A percentile compares a stretch with the other conserved stretches of the same genome.
phyloP scores from a whole-genome alignment of 2,797 vertebrate species.

The Siniperca undulata region DNA sequence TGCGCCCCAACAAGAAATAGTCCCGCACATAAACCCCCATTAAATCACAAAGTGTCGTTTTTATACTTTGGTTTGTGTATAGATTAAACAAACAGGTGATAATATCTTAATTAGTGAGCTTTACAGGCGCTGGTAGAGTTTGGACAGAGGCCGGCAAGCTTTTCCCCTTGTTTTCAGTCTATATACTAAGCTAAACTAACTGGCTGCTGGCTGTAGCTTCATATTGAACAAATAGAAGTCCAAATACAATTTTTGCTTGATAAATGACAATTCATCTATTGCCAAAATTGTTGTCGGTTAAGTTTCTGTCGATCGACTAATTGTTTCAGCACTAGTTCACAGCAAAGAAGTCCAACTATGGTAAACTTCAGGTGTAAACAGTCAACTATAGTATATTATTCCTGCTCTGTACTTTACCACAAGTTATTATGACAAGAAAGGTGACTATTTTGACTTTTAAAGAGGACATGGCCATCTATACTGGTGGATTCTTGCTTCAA shows the following conservation, averaged over 20 bases:
- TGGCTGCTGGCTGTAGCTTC: background rate
- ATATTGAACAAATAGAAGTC: background rate
- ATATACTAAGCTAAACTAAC: background rate
- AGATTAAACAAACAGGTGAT: constrained; percentile 1
- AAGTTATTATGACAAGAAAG: background rate
- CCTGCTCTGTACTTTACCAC: background rate
- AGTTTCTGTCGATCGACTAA: background rate
- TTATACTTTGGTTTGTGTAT: background rate
- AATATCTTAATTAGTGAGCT: background rate
- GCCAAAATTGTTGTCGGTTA: background rate
- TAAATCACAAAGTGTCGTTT: background rate
- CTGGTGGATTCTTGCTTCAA: background rate
- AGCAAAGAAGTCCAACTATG: background rate
- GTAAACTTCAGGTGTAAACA: background rate
- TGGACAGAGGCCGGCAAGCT: background rate
- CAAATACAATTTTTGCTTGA: background rate
- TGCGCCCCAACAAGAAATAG: background rate
- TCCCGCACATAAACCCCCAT: background rate
- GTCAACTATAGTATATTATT: background rate
- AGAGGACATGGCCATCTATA: background rate
- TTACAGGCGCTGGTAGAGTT: background rate
- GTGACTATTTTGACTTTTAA: background rate
- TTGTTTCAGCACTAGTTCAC: background rate
- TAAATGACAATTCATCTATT: background rate
- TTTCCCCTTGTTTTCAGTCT: background rate